These are phyloP conservation scores for Carlito syrichta DNA, from an alignment of 2,113 vertebrate species.

Conservation along the genomic window DNA sequence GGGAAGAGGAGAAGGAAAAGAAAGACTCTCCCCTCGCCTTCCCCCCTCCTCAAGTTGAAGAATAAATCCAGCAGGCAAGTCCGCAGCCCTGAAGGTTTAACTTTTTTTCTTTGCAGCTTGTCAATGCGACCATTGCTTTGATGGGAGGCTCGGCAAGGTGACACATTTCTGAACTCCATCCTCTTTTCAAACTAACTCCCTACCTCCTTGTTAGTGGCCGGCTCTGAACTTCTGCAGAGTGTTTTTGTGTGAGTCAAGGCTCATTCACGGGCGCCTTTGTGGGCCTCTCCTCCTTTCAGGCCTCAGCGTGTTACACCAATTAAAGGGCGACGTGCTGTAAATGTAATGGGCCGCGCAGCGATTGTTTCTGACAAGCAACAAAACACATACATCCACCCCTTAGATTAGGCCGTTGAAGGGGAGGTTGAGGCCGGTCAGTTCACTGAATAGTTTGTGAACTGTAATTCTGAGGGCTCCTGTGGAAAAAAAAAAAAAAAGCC, in stretches of 20 bases:
- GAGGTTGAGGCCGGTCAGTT: constrained; percentile 93
- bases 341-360: constrained; percentile 97
- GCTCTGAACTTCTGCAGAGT: constrained; percentile 93
- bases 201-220: constrained; percentile 92
- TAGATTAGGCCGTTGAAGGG: constrained; percentile 97
- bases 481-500: constrained; percentile 85
- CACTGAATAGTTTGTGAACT: constrained; percentile 93
- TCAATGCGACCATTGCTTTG: constrained; percentile 90
- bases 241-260: constrained; percentile 92
- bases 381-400: constrained; percentile 99
- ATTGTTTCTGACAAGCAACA: constrained; percentile 99
- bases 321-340: constrained; percentile 99
- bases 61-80: constrained; percentile 57
- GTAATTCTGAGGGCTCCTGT: constrained; percentile 90
- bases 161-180: constrained; percentile 91
- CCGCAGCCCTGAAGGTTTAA: constrained; percentile 80
- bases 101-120: constrained; percentile 83
- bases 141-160: constrained; percentile 89
- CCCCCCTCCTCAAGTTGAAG: constrained; percentile 60
- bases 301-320: constrained; percentile 95
- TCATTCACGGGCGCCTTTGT: constrained; percentile 90
- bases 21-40: constrained; percentile 45
- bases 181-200: constrained; percentile 87
- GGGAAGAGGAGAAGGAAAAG: constrained; percentile 41
- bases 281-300: constrained; percentile 91